Percentiles rank a stretch among this genome's conserved stretches.
Conservation (phyloP, 2,113 vertebrate genomes). For the Prochilodus magdalenae region DNA sequence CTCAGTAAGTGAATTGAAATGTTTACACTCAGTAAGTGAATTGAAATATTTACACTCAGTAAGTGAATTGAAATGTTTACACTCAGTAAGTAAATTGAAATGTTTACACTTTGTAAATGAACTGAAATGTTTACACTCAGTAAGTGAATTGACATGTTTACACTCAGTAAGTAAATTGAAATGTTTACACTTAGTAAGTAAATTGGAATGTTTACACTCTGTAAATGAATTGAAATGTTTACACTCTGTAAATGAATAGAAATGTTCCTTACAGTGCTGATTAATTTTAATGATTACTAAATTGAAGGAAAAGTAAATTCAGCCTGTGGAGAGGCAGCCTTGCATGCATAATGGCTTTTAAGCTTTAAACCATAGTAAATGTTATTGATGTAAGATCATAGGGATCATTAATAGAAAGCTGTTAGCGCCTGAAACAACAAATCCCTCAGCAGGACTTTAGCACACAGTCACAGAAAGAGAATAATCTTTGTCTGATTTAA, state of each 20-base stretch:
- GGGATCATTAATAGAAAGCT: conserved; percentile 38
- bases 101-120: no score
- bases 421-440: conserved; percentile 36
- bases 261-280: conserved; percentile 18
- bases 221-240: conserved; percentile 9
- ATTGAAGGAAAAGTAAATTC: not conserved
- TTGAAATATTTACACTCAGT: no score
- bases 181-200: no score
- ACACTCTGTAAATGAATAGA: not conserved
- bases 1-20: no score
- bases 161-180: no score
- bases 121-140: no score
- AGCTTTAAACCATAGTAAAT: conserved; percentile 45
- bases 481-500: not conserved
- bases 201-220: no score
- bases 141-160: no score
- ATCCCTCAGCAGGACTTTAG: conserved; percentile 22
- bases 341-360: conserved; percentile 41
- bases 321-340: conserved; percentile 11
- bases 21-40: no score
- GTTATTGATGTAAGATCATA: conserved; percentile 44
- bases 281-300: conserved; percentile 34
- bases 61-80: no score
- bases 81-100: no score
- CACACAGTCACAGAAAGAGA: conserved; percentile 9